Base-by-base conservation (phyloP, 2,113 vertebrate species). In the Limanda limanda region DNA sequence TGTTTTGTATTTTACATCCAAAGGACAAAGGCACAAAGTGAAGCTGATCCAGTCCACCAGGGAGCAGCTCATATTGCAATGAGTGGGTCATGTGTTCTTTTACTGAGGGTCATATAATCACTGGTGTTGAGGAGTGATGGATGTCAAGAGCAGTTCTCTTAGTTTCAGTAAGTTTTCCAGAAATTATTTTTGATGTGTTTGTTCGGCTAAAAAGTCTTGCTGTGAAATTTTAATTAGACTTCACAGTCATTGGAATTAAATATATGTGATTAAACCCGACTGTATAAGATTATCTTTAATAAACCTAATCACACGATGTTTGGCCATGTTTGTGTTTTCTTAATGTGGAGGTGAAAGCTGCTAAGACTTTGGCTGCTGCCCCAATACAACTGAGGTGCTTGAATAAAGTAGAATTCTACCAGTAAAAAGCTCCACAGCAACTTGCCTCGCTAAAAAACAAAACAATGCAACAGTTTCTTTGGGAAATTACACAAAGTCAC, bases 11-110 rank as follows among this genome's bases (percentile, higher is more conserved):
- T 68, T 67, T 23, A 24, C 63, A 82, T 71, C 20, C 15, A 54
- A 74, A 61, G 27, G 47, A 48, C 17, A 54, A 71, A 74, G 10
- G 17, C 37, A 60, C 15, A 64, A 3, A 14, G 24, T 59, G 23
- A 40, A 52, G 37, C 40, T 66, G 63, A 74, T 56, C 51, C 11
- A 51, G 11, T 23, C 13, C 23, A 62, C 4, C 20, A 75, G 47
- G 67, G 25, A 58, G 59, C 14, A 66, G 58, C 37, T 84, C 21
- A 63, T 80, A 73, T 77, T 80, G 76, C 72, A 79, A 73, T 65
- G 57, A 74, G n/a, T 10, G 14, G 25, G 47, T 52, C 7, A 7
- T n/a, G 12, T 42, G 0, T 66, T 31, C 25, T 42, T 35, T 76
- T 64, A 58, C 35, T 62, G 37, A 79, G 61, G 76, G 20, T 56